Evolutionary conservation across 30 jellyfish, hydroid and myxozoan species (phyloP).

Genomic region (Sanderia malayensis): DNA sequence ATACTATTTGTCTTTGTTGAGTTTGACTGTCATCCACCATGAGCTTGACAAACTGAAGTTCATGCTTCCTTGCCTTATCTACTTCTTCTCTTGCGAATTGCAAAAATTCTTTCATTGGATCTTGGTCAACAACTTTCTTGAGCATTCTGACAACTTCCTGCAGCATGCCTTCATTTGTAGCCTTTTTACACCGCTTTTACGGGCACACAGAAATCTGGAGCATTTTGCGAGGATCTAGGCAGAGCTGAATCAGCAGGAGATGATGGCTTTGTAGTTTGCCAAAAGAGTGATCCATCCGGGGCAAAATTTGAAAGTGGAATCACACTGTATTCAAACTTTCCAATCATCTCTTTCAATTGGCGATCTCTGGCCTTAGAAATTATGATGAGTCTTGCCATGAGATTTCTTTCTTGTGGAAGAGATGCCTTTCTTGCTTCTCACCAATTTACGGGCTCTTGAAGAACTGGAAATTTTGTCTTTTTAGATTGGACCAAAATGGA

Average conservation of each 20-base stretch:
- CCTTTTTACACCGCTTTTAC: neutral
- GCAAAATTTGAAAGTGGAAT: no score
- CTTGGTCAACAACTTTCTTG: conserved; percentile 3
- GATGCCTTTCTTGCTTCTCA: no score
- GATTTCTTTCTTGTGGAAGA: no score
- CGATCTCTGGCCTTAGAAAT: no score
- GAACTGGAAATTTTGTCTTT: no score
- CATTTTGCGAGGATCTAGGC: neutral
- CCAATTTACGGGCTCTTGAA: no score
- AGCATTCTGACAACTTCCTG: conserved; percentile 1
- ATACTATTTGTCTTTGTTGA: conserved; percentile 1
- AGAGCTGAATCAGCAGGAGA: conserved; percentile 3
- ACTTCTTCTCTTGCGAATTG: conserved; percentile 1
- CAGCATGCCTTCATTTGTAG: neutral
- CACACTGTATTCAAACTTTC: no score
- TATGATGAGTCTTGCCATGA: no score
- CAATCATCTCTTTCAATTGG: no score
- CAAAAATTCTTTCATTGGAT: neutral
- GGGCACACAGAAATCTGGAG: neutral
- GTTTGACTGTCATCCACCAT: conserved; percentile 1
- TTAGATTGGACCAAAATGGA: no score
- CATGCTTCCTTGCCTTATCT: conserved; percentile 2
- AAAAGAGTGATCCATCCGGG: no score
- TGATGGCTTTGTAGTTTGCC: neutral
- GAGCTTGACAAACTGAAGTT: neutral